Evolutionary conservation across 2,113 vertebrate species (phyloP).

Genomic region (Silurus asotus): DNA sequence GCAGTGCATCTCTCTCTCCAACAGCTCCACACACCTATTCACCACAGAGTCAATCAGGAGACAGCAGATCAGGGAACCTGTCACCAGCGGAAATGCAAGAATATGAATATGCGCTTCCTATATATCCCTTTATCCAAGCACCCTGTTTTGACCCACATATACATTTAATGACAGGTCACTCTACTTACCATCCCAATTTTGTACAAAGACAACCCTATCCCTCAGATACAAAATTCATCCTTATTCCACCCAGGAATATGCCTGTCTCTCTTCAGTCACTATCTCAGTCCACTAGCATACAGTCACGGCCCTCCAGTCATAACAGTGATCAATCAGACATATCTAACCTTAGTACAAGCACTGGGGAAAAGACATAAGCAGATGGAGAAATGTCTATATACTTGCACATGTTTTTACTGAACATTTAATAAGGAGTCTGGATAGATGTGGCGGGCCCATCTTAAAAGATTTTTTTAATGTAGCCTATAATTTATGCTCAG

Average conservation of each 20-base stretch:
- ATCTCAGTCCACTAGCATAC: not conserved
- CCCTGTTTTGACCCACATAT: conserved; percentile 2
- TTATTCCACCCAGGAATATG: conserved; percentile 17
- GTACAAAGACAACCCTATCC: conserved; percentile 32
- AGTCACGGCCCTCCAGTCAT: conserved; percentile 58
- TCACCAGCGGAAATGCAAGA: conserved; percentile 42
- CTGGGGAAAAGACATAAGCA: conserved; percentile 57
- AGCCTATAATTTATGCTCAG: conserved; percentile 36
- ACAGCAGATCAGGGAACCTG: conserved; percentile 47
- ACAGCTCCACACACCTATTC: conserved; percentile 54
- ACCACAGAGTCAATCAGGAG: conserved; percentile 54
- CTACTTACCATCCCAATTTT: conserved; percentile 32
- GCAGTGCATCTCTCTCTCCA: conserved; percentile 60
- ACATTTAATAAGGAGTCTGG: not conserved
- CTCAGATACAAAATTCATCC: conserved; percentile 12
- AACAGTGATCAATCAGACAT: conserved; percentile 55
- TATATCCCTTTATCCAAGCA: not conserved
- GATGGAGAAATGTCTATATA: conserved; percentile 15
- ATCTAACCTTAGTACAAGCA: conserved; percentile 54
- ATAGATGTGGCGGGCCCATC: conserved; percentile 8
- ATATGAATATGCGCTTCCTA: not conserved
- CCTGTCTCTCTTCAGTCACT: conserved; percentile 25
- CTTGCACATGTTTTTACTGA: conserved; percentile 15
- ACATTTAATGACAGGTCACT: conserved; percentile 28
- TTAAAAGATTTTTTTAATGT: conserved; percentile 15